These are phyloP conservation scores for Calliopsis andreniformis DNA, from an alignment of 1,140 invertebrate species.

Conservation along the genomic window DNA sequence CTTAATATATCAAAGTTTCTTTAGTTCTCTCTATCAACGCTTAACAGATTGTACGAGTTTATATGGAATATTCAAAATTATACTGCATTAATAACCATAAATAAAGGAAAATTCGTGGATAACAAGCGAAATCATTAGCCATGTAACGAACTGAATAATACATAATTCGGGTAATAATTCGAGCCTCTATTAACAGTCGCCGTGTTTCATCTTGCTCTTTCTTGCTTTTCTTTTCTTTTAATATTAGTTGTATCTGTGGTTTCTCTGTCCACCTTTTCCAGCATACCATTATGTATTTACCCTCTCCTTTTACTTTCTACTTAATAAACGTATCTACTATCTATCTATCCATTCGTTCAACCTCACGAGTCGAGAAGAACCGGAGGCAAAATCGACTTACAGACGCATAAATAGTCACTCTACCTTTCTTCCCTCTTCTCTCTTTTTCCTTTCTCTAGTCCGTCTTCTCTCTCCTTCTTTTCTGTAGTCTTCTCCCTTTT, in stretches of 20 bases:
- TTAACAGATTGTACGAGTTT: neutral
- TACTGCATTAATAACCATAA: neutral
- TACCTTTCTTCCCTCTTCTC: constrained; percentile 10
- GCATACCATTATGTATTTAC: neutral
- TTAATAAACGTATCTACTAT: constrained; percentile 60
- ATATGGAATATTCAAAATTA: neutral
- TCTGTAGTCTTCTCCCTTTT: too few relatives aligned
- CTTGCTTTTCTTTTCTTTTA: constrained; percentile 12
- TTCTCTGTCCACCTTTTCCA: too few relatives aligned
- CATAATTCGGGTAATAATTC: neutral
- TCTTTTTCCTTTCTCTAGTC: too few relatives aligned
- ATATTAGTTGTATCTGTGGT: neutral
- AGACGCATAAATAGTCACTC: constrained; percentile 63
- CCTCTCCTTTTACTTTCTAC: constrained; percentile 14
- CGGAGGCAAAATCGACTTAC: constrained; percentile 49
- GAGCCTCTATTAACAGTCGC: too few relatives aligned
- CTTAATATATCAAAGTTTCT: too few relatives aligned
- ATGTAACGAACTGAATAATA: constrained; percentile 20
- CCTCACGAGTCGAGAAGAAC: constrained; percentile 43
- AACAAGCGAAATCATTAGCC: constrained; percentile 1
- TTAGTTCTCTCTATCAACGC: too few relatives aligned
- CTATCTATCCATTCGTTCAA: constrained; percentile 40
- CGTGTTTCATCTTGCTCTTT: too few relatives aligned
- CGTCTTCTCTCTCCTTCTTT: too few relatives aligned
- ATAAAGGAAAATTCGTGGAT: neutral